phyloP scores from a whole-genome alignment of 2,888 invertebrate genomes.

The Eilema caniola region DNA sequence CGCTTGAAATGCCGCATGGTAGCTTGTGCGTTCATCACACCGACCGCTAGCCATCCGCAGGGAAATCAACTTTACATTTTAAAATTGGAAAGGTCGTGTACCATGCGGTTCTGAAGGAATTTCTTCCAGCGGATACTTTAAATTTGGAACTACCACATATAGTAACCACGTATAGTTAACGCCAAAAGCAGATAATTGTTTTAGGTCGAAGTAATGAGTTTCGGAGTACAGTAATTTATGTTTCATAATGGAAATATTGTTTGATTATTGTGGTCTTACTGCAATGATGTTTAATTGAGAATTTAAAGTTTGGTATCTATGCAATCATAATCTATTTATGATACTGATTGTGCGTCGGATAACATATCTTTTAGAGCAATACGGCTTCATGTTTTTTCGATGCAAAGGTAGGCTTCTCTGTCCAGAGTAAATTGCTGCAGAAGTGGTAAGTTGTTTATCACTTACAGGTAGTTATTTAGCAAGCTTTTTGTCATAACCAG shows the following conservation, averaged over 20 bases:
- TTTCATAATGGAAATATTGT: neutral
- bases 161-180: neutral
- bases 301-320: too few species aligned
- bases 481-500: too few species aligned
- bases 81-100: neutral
- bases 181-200: neutral
- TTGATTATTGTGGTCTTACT: too few species aligned
- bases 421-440: too few species aligned
- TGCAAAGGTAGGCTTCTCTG: too few species aligned
- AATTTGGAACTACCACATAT: neutral
- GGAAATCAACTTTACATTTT: slow-evolving; percentile 3
- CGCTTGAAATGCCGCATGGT: neutral
- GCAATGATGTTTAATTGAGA: too few species aligned
- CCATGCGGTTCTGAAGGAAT: neutral
- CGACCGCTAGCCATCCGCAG: slow-evolving; percentile 1
- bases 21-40: slow-evolving; percentile 4
- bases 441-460: too few species aligned
- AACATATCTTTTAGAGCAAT: too few species aligned
- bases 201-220: neutral
- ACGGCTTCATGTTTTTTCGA: too few species aligned
- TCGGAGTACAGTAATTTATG: neutral
- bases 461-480: too few species aligned
- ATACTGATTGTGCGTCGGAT: too few species aligned
- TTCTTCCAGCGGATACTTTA: neutral
- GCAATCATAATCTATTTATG: too few species aligned